Conservation (phyloP, 1,140 invertebrate species). For the Temnothorax longispinosus region DNA sequence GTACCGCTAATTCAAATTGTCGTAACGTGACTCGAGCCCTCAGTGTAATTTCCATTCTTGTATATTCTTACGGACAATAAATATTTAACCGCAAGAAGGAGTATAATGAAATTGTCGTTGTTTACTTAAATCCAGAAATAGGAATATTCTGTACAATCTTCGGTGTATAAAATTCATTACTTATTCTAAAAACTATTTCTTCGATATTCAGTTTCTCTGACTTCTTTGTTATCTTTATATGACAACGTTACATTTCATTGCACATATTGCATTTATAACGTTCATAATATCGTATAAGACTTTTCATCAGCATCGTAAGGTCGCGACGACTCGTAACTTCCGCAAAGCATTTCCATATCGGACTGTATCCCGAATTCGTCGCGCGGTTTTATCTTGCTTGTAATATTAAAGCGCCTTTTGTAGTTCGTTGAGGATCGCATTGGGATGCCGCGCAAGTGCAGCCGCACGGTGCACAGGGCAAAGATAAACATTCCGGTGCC, state of each 20-base stretch:
- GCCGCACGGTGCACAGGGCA: not conserved
- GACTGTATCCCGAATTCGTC: slow-evolving; percentile 12
- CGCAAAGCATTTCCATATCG: not conserved
- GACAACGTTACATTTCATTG: not conserved
- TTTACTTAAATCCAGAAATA: slow-evolving; percentile 5
- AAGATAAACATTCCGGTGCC: not conserved
- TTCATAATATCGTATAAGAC: not conserved
- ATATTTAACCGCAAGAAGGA: slow-evolving; percentile 9
- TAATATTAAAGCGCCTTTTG: slow-evolving; percentile 23
- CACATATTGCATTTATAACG: not conserved
- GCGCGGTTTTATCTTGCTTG: slow-evolving; percentile 14
- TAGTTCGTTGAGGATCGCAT: slow-evolving; percentile 28
- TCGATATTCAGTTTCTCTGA: not conserved
- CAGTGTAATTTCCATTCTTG: slow-evolving; percentile 10
- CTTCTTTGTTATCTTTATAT: not conserved
- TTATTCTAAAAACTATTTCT: not conserved
- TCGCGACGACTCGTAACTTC: not conserved
- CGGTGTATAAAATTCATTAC: not conserved
- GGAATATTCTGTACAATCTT: not conserved
- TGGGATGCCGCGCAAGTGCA: not conserved
- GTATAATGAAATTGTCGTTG: slow-evolving; percentile 1
- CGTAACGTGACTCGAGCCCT: slow-evolving; percentile 43
- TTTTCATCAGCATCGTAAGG: not conserved
- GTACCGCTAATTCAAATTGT: slow-evolving; percentile 59
- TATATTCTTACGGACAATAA: slow-evolving; percentile 12